phyloP scores from a whole-genome alignment of 2,888 invertebrate species.

The Chymomyza caudatula region DNA sequence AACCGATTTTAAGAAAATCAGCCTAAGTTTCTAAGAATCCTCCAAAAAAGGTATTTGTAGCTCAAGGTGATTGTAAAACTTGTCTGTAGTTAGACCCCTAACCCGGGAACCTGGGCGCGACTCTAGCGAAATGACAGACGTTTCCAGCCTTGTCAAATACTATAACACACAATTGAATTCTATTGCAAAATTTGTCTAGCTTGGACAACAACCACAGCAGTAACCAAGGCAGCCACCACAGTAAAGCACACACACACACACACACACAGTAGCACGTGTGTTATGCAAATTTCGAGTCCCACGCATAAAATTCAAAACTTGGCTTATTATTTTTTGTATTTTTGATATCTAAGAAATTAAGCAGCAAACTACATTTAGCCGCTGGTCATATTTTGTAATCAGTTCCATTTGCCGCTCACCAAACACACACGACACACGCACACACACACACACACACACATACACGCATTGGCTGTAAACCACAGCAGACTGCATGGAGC shows the following conservation, averaged over 20 bases:
- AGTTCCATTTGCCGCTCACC: slow-evolving; percentile 40
- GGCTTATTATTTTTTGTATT: not conserved
- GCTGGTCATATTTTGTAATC: slow-evolving; percentile 63
- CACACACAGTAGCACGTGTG: slow-evolving; percentile 3
- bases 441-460: not conserved
- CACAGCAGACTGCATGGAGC: slow-evolving; percentile 50
- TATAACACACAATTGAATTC: not conserved
- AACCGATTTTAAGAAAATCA: too few species aligned
- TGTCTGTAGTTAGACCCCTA: too few species aligned
- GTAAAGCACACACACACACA: not conserved
- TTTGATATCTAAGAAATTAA: slow-evolving; percentile 61
- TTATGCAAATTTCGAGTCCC: not conserved
- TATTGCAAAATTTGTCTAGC: not conserved
- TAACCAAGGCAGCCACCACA: not conserved
- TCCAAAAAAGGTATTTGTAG: too few species aligned
- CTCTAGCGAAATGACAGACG: too few species aligned
- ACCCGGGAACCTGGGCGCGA: too few species aligned
- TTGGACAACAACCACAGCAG: not conserved
- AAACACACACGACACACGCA: not conserved
- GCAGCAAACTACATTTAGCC: slow-evolving; percentile 61
- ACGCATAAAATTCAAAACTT: slow-evolving; percentile 9
- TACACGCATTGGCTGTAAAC: not conserved
- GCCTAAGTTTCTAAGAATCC: too few species aligned
- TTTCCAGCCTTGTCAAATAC: not conserved
- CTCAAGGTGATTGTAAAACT: too few species aligned